Percentiles rank a stretch among this genome's conserved stretches.
Conservation (phyloP, 2,797 vertebrate species). For the Tachyglossus aculeatus region DNA sequence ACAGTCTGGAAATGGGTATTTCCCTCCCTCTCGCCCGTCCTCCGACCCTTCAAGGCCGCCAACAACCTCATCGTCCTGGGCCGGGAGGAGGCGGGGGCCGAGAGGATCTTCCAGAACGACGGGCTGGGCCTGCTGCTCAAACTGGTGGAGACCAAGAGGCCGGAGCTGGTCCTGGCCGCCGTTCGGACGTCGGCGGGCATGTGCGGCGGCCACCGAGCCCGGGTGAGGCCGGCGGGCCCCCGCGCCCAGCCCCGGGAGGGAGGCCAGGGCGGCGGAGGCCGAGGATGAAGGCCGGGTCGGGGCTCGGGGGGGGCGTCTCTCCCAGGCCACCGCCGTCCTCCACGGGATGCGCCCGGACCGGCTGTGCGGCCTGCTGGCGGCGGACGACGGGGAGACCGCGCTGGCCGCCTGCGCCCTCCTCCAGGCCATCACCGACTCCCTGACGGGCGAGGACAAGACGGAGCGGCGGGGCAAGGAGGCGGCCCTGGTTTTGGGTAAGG, state of each 20-base stretch:
- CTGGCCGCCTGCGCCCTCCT: conserved; percentile 89
- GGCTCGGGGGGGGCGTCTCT: too few relatives aligned
- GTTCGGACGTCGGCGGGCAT: conserved; percentile 91
- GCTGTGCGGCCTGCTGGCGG: conserved; percentile 90
- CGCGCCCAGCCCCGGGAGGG: background rate
- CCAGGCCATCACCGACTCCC: conserved; percentile 88
- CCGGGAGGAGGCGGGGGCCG: conserved; percentile 91
- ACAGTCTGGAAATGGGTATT: too few relatives aligned
- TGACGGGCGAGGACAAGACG: conserved; percentile 85
- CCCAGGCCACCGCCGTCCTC: conserved; percentile 87
- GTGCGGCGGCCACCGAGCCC: conserved; percentile 90
- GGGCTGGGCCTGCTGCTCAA: conserved; percentile 87
- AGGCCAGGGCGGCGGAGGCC: background rate
- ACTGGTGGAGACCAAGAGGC: conserved; percentile 86
- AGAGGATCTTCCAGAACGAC: conserved; percentile 95
- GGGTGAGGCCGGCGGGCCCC: conserved; percentile 76
- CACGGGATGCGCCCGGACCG: conserved; percentile 83
- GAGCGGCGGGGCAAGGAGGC: conserved; percentile 89
- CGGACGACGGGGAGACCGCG: conserved; percentile 88
- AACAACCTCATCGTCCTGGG: conserved; percentile 96
- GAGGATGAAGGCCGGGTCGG: background rate
- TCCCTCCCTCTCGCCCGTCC: background rate
- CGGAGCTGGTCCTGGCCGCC: conserved; percentile 89
- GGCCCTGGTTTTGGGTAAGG: conserved; percentile 87
- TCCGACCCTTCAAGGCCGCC: conserved; percentile 81